Conservation (phyloP, 2,888 invertebrate genomes). For the Zonitis immaculata region DNA sequence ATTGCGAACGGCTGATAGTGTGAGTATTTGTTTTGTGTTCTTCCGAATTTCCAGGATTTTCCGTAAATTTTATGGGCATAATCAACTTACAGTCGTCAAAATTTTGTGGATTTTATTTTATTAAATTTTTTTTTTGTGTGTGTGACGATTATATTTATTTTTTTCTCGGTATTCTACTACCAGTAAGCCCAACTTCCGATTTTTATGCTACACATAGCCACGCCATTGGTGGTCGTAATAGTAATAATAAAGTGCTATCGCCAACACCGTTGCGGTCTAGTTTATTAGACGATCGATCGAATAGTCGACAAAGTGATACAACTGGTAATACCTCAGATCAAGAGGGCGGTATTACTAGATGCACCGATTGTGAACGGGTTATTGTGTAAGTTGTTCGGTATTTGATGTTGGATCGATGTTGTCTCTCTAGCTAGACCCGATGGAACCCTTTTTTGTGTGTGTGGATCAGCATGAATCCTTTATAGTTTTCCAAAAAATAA, state of each 20-base stretch:
- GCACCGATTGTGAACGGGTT: conserved; percentile 80
- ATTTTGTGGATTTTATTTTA: too few relatives aligned
- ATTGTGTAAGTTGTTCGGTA: conserved; percentile 81
- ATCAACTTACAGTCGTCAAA: too few relatives aligned
- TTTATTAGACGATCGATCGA: conserved; percentile 36
- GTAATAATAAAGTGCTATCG: conserved; percentile 47
- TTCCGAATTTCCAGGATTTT: conserved; percentile 4
- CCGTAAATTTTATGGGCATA: conserved; percentile 2
- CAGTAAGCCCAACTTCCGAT: conserved; percentile 48
- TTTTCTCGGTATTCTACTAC: too few relatives aligned
- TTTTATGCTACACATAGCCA: conserved; percentile 76
- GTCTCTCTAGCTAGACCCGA: conserved; percentile 8
- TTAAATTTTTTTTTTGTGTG: conserved; percentile 10
- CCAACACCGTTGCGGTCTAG: conserved; percentile 52
- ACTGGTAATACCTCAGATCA: conserved; percentile 41
- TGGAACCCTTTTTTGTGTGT: not conserved
- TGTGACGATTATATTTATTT: too few relatives aligned
- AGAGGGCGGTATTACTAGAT: conserved; percentile 57
- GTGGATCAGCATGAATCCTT: not conserved
- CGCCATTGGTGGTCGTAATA: conserved; percentile 64
- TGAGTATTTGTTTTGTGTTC: conserved; percentile 63
- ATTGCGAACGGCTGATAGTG: conserved; percentile 97
- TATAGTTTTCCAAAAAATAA: too few relatives aligned
- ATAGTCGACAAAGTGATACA: conserved; percentile 31
- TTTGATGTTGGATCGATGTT: conserved; percentile 35